A percentile compares a stretch with the other conserved stretches of the same genome.
Evolutionary conservation across 1,140 invertebrate species (phyloP).

Genomic region (Hetaerina americana): DNA sequence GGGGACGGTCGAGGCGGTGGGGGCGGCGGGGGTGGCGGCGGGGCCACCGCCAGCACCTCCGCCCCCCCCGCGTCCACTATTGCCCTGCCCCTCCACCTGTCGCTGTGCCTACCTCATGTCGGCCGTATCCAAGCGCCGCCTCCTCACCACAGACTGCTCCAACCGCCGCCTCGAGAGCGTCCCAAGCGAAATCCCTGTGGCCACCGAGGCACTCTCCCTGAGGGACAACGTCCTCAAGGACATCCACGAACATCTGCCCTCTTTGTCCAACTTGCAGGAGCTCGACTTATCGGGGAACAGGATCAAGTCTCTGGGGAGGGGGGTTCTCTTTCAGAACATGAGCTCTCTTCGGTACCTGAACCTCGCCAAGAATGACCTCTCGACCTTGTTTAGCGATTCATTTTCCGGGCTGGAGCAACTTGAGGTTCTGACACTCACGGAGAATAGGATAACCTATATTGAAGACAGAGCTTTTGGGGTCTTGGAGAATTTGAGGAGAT

Average conservation of each 20-base stretch:
- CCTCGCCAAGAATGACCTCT: conserved; percentile 1
- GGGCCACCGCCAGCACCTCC: too few species aligned
- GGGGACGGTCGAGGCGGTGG: too few species aligned
- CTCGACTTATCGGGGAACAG: background rate
- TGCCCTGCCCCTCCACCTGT: background rate
- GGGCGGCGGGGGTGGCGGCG: too few species aligned
- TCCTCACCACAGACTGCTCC: background rate
- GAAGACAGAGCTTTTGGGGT: conserved; percentile 1
- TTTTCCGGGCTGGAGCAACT: background rate
- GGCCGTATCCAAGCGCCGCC: background rate
- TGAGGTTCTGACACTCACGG: background rate
- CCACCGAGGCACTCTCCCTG: background rate
- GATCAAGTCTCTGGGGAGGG: background rate
- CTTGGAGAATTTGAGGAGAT: conserved; percentile 1
- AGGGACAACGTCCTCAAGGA: background rate
- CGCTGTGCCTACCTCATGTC: background rate
- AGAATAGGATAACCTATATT: background rate
- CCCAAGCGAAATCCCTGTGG: background rate
- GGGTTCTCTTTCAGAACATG: background rate
- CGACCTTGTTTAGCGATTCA: conserved; percentile 1
- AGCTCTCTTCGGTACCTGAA: background rate
- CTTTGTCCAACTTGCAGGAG: background rate
- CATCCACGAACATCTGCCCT: background rate
- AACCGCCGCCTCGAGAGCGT: background rate
- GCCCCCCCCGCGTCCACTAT: too few species aligned